Conservation (phyloP, 2,113 vertebrate genomes). For the Bubo scandiacus region DNA sequence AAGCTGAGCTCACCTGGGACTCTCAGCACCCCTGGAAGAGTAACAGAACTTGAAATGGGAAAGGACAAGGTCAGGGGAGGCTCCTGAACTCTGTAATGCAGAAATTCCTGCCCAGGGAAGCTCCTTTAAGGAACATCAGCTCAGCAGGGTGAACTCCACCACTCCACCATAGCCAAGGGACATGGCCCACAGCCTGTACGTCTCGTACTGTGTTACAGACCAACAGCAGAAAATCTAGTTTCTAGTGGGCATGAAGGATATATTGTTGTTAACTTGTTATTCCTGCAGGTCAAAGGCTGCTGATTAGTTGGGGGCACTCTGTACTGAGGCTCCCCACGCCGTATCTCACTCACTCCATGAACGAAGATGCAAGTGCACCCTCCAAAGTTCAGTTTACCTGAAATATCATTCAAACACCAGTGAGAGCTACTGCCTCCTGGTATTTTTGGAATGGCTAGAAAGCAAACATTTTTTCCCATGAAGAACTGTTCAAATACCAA, state of each 20-base stretch:
- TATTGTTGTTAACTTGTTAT: background rate
- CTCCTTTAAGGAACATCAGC: background rate
- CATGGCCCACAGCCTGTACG: fast-evolving
- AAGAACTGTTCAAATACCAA: background rate
- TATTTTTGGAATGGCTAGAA: background rate
- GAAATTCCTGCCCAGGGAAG: background rate
- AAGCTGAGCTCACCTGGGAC: background rate
- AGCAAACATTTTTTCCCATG: background rate
- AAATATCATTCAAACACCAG: background rate
- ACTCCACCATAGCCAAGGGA: fast-evolving
- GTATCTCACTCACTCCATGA: background rate
- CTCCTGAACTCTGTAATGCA: background rate
- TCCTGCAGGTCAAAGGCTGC: background rate
- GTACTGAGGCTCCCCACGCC: fast-evolving
- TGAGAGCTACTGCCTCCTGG: background rate
- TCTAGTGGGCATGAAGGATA: background rate
- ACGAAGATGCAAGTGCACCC: background rate
- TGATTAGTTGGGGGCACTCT: background rate
- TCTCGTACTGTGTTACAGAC: background rate
- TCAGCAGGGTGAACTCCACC: background rate
- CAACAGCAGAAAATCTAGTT: background rate
- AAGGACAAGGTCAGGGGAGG: background rate
- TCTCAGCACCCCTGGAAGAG: background rate
- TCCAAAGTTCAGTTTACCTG: background rate
- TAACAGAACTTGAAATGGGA: background rate